Evolutionary conservation across 92 coral and sea anemone genomes (phyloP), one percentile per base, ranked within the genome.

Genomic region (Actinostola sp.): DNA sequence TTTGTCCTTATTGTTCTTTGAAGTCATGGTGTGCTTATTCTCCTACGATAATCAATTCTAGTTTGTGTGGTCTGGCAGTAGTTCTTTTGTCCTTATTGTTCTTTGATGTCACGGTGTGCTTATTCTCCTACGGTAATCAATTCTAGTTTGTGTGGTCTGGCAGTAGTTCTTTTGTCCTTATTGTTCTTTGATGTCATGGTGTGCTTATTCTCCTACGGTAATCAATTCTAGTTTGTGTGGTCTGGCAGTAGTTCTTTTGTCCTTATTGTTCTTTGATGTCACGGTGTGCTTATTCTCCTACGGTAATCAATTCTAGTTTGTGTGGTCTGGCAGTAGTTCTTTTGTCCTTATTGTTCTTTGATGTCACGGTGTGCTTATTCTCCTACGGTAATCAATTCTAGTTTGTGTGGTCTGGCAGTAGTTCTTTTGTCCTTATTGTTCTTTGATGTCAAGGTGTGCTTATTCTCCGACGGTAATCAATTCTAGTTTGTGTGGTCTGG

Each of bases 121-220:
- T n/a, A n/a, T n/a, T n/a, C n/a, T n/a, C n/a, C n/a, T n/a, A 90
- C 57, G 83, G 97, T 90, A 55, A 71, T 8, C 35, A 8, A 13
- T 64, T 8, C 4, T 38, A 14, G 0, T 2, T 38, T 4, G 35
- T n/a, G n/a, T 38, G 35, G 54, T 8, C 8, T 48, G 45, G 14
- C 42, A 4, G 11, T 4, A 36, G 42, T 36, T 36, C 42, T 36
- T 36, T 36, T 11, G 4, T 4, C 4, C 42, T 4, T 11, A 11
- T 52, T 1, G 5, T 56, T 8, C n/a, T n/a, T n/a, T n/a, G n/a
- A n/a, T n/a, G n/a, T n/a, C n/a, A n/a, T n/a, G n/a, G n/a, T n/a
- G n/a, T n/a, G n/a, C n/a, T n/a, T n/a, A n/a, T n/a, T n/a, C n/a
- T n/a, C n/a, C n/a, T n/a, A 90, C 57, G 83, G 97, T 90, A 55